phyloP scores from a whole-genome alignment of 2,888 invertebrate genomes.

The Drosophila anomalata region DNA sequence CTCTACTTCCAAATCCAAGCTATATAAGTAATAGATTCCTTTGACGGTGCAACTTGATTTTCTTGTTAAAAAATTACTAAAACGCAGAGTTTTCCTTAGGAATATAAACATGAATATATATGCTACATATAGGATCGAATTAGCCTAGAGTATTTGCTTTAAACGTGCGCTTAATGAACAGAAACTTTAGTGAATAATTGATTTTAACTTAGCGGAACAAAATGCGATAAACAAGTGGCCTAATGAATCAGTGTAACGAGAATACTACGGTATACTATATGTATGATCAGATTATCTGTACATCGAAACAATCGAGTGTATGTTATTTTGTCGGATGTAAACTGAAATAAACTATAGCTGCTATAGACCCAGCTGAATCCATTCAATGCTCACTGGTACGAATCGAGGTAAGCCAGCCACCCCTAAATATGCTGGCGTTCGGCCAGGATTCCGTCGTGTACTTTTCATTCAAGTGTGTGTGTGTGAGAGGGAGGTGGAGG shows the following conservation, averaged over 20 bases:
- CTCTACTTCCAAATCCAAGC: constrained; percentile 18
- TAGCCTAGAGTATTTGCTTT: constrained; percentile 39
- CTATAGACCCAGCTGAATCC: constrained; percentile 40
- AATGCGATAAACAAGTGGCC: constrained; percentile 46
- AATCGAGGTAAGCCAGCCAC: constrained; percentile 38
- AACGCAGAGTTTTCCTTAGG: neutral
- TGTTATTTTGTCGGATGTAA: constrained; percentile 38
- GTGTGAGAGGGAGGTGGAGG: constrained; percentile 3
- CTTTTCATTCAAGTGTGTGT: neutral
- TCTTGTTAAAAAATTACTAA: constrained; percentile 5
- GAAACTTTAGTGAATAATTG: constrained; percentile 33
- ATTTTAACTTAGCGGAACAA: constrained; percentile 46
- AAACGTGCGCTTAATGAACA: constrained; percentile 38
- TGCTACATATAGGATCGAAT: constrained; percentile 24
- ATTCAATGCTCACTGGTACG: constrained; percentile 25
- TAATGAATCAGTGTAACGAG: constrained; percentile 29
- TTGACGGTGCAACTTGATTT: constrained; percentile 6
- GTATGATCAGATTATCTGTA: constrained; percentile 17
- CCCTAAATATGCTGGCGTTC: constrained; percentile 26
- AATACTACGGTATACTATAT: constrained; percentile 16
- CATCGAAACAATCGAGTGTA: constrained; percentile 18
- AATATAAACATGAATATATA: constrained; percentile 7
- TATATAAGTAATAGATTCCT: constrained; percentile 23
- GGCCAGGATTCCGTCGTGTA: constrained; percentile 15
- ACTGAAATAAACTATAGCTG: constrained; percentile 52